Evolutionary conservation across 2,113 vertebrate genomes (phyloP).

Genomic region (Perca flavescens): DNA sequence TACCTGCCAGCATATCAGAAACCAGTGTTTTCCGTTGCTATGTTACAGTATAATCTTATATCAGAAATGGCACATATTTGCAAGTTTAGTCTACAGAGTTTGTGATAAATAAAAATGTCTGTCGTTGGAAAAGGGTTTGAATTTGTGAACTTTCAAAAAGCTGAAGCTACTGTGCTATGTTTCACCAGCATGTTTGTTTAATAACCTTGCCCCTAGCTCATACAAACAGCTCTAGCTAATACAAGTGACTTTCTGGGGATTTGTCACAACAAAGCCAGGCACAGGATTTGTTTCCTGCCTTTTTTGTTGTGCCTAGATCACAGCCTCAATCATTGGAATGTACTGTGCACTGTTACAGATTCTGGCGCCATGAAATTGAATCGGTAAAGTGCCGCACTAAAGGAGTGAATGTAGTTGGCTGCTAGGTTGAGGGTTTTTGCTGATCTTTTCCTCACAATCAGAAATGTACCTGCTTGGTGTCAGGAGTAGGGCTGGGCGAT

Average conservation of each 20-base stretch:
- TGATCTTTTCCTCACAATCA: not conserved
- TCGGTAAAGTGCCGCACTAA: not conserved
- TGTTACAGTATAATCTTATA: not conserved
- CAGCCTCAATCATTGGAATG: conserved; percentile 28
- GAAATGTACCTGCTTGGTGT: not conserved
- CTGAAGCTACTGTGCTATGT: not conserved
- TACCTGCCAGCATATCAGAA: not conserved
- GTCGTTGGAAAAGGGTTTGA: not conserved
- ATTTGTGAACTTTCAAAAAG: not conserved
- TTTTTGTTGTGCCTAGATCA: not conserved
- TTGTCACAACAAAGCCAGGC: conserved; percentile 20
- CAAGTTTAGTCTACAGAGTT: not conserved
- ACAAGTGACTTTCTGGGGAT: conserved; percentile 32
- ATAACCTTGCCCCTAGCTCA: not conserved
- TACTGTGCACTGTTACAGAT: not conserved
- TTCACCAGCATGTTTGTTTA: not conserved
- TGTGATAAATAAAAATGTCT: too few relatives aligned
- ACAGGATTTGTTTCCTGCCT: conserved; percentile 6
- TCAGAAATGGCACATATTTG: not conserved
- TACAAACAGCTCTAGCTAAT: conserved; percentile 11
- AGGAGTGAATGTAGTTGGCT: not conserved
- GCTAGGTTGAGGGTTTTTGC: not conserved
- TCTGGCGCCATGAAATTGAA: not conserved
- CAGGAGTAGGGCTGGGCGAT: not conserved
- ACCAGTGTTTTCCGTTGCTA: not conserved